Percentiles rank a stretch among this genome's conserved stretches.
These are phyloP conservation scores for Leucoraja ocellata DNA, from an alignment of 2,797 vertebrate genomes.

Conservation along the genomic window DNA sequence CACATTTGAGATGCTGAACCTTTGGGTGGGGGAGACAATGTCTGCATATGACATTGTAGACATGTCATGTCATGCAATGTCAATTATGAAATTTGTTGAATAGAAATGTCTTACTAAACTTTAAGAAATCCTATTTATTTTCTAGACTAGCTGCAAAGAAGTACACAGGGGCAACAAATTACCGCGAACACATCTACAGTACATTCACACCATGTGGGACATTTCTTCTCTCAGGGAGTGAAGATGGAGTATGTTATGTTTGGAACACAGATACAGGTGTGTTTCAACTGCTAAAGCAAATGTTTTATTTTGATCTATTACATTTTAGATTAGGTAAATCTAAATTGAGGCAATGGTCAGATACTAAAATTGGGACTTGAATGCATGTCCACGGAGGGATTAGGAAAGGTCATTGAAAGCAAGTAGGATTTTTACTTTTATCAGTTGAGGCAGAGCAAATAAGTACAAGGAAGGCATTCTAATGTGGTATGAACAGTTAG, in stretches of 20 bases:
- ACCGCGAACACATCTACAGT: conserved; percentile 85
- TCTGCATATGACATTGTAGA: background rate
- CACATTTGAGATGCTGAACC: background rate
- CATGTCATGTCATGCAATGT: too few relatives aligned
- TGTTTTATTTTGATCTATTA: background rate
- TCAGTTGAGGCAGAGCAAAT: too few relatives aligned
- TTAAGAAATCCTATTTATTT: background rate
- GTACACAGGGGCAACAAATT: conserved; percentile 84
- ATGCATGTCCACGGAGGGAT: too few relatives aligned
- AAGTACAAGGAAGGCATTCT: too few relatives aligned
- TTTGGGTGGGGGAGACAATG: background rate
- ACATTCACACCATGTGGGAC: conserved; percentile 89
- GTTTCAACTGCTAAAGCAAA: background rate
- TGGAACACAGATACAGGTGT: conserved; percentile 95
- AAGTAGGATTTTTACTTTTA: too few relatives aligned
- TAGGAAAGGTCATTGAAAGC: too few relatives aligned
- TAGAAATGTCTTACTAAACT: background rate
- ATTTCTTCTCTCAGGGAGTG: conserved; percentile 90
- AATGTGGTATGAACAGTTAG: too few relatives aligned
- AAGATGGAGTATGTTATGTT: conserved; percentile 87
- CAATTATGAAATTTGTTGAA: background rate
- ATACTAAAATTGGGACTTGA: too few relatives aligned
- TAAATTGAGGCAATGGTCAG: too few relatives aligned
- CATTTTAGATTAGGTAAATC: too few relatives aligned
- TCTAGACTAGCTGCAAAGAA: conserved; percentile 78